Evolutionary conservation across 1,140 invertebrate species (phyloP).

Genomic region (Drosophila pseudoobscura): DNA sequence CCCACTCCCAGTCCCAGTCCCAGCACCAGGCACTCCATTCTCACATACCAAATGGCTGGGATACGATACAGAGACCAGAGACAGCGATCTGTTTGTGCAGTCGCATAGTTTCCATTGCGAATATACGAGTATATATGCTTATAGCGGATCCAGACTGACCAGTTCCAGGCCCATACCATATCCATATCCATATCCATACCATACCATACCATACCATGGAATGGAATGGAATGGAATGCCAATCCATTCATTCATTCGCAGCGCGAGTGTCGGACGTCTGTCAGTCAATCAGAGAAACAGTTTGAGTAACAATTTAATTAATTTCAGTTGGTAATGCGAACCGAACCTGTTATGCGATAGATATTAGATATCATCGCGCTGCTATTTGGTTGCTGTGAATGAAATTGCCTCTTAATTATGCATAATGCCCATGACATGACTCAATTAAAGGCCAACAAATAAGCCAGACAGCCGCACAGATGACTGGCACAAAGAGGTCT

Average conservation of each 20-base stretch:
- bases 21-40: background rate
- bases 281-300: slow-evolving; percentile 54
- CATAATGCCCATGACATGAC: slow-evolving; percentile 62
- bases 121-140: background rate
- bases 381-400: slow-evolving; percentile 20
- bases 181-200: background rate
- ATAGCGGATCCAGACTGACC: slow-evolving; percentile 37
- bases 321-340: slow-evolving; percentile 69
- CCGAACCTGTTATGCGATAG: slow-evolving; percentile 63
- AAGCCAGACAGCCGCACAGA: background rate
- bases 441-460: slow-evolving; percentile 51
- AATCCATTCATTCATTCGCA: slow-evolving; percentile 49
- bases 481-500: slow-evolving; percentile 17
- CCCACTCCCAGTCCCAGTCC: background rate
- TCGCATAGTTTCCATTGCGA: slow-evolving; percentile 48
- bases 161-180: slow-evolving; percentile 15
- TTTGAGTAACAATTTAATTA: slow-evolving; percentile 80
- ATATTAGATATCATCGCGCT: slow-evolving; percentile 48
- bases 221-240: slow-evolving; percentile 22
- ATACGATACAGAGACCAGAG: slow-evolving; percentile 2
- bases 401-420: slow-evolving; percentile 69
- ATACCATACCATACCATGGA: slow-evolving; percentile 23
- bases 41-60: slow-evolving; percentile 53
- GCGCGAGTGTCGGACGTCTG: slow-evolving; percentile 50
- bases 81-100: slow-evolving; percentile 63